Percentiles rank a stretch among this genome's conserved stretches.
phyloP scores from a whole-genome alignment of 2,113 vertebrate genomes.

The Pangasianodon gigas region DNA sequence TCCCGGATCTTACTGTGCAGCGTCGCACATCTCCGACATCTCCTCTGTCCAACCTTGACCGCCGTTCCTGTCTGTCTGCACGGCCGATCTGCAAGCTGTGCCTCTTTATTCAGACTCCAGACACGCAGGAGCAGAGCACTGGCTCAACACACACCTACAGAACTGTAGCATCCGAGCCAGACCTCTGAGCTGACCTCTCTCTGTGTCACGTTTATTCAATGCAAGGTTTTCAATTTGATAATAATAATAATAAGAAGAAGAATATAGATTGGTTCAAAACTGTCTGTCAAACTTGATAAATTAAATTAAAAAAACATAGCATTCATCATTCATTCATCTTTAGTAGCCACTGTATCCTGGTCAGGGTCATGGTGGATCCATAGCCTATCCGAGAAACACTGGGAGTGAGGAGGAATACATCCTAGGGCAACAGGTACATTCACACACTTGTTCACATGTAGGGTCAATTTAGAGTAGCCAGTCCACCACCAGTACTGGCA shows the following conservation, averaged over 20 bases:
- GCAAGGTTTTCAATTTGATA: not conserved
- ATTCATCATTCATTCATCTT: not conserved
- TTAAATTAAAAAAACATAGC: not conserved
- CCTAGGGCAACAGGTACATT: not conserved
- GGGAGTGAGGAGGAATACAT: not conserved
- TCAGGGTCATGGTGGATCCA: not conserved
- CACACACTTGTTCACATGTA: not conserved
- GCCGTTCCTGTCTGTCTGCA: conserved; percentile 2
- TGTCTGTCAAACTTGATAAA: not conserved
- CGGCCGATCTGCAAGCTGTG: conserved; percentile 9
- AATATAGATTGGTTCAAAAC: not conserved
- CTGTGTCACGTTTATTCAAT: not conserved
- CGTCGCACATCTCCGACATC: not conserved
- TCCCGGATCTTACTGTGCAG: not conserved
- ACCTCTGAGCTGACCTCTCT: not conserved
- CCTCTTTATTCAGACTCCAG: conserved; percentile 33
- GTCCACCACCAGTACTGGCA: not conserved
- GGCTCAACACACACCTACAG: not conserved
- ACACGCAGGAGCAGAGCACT: conserved; percentile 17
- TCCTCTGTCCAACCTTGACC: conserved; percentile 33
- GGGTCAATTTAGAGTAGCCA: not conserved
- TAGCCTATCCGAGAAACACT: not conserved
- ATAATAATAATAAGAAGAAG: not conserved
- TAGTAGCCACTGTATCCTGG: not conserved
- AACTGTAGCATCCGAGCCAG: not conserved